Evolutionary conservation across 2,113 vertebrate genomes (phyloP), one percentile per base, ranked within the genome.

Genomic region (Telmatochromis sp.): DNA sequence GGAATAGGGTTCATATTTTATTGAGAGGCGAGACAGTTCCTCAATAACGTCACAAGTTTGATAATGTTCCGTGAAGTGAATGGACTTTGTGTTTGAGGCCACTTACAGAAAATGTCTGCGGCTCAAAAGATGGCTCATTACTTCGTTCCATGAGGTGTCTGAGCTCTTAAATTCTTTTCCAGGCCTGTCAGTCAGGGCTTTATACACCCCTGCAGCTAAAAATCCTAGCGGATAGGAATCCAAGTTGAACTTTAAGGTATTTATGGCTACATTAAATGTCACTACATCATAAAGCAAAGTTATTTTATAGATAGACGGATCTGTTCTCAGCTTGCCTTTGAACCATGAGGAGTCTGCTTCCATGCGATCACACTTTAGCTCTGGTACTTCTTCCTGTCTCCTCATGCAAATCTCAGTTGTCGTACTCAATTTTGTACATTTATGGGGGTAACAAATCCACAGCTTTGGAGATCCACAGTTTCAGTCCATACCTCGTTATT

Each of bases 11-110:
- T 80, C 85, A 92, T 93, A 91, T 94, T 94, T 94, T 94, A 95
- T 94, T 92, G 90, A 94, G 89, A 90, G 82, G 58, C 28, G 8
- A 89, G 93, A 94, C 92, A 89, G 91, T 87, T 95, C 81, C 82
- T 94, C 93, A 92, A 93, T 95, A 96, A 91, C 88, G 70, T 53
- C 93, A 80, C 49, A 93, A 94, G 88, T 93, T 89, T 92, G 73
- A 91, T 91, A 90, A 92, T 92, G 87, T 87, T 88, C 87, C 2
- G n/a, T 82, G 81, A 88, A 91, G 87, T 92, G 90, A 91, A 93
- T 92, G 87, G 89, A 89, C 83, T 89, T 91, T 90, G 84, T 89
- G 82, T 92, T 93, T 81, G 83, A 90, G 89, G 88, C 86, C 89
- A 89, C 88, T 89, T 89, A 83, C 40, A 84, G 49, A 86, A 93